Evolutionary conservation across 2,888 invertebrate genomes (phyloP).

Genomic region (Chaitophorus viminalis): DNA sequence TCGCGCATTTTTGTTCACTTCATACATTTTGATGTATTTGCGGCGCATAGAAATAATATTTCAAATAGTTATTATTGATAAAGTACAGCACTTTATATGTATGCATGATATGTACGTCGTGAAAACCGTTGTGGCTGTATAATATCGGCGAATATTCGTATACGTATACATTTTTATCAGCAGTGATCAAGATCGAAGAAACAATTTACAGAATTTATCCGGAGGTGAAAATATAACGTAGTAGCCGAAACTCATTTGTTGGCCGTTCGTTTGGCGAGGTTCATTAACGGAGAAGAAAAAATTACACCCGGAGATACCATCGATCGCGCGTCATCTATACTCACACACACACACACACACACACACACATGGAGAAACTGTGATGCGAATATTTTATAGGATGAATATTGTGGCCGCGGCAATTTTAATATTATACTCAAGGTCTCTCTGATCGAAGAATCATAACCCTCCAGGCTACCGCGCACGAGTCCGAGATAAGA

Average conservation of each 20-base stretch:
- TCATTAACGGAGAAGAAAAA: constrained; percentile 33
- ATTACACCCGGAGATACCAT: constrained; percentile 29
- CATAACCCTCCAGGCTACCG: constrained; percentile 5
- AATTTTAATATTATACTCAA: not conserved
- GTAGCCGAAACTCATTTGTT: constrained; percentile 51
- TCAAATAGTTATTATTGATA: no score
- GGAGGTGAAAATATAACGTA: constrained; percentile 20
- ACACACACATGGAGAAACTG: not conserved
- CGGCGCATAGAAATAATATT: not conserved
- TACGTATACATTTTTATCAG: not conserved
- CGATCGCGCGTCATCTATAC: constrained; percentile 22
- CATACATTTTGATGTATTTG: not conserved
- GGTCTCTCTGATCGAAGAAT: not conserved
- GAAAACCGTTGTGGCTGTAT: not conserved
- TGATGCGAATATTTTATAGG: not conserved
- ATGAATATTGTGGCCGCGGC: not conserved
- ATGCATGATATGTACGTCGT: not conserved
- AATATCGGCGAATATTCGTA: not conserved
- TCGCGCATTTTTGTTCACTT: no score
- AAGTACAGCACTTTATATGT: not conserved
- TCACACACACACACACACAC: not conserved
- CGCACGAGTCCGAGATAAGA: constrained; percentile 9
- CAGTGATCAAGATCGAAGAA: not conserved
- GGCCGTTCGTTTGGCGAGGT: constrained; percentile 7
- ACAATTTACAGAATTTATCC: constrained; percentile 10